These are phyloP conservation scores for Petrocephalus microphthalmus DNA, from an alignment of 2,113 vertebrate genomes.

Conservation along the genomic window DNA sequence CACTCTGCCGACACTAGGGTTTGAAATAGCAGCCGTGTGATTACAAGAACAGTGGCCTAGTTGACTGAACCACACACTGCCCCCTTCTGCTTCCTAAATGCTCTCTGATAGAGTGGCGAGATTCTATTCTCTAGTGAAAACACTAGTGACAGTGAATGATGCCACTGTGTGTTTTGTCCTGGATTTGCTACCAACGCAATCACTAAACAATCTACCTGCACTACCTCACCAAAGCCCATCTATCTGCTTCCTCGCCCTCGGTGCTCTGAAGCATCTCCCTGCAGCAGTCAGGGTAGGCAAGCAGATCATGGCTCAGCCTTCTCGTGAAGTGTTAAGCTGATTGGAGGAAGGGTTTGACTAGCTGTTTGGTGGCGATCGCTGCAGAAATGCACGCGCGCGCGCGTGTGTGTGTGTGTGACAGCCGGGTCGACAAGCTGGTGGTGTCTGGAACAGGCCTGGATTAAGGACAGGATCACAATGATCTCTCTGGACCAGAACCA, in stretches of 20 bases:
- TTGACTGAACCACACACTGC: background rate
- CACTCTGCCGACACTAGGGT: background rate
- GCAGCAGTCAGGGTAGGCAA: background rate
- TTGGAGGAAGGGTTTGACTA: background rate
- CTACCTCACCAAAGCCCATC: background rate
- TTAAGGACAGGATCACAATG: background rate
- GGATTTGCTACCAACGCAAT: background rate
- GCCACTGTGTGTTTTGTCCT: background rate
- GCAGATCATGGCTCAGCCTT: constrained; percentile 3
- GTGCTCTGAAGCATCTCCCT: background rate
- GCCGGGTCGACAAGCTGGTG: background rate
- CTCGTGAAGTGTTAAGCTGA: background rate
- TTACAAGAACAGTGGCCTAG: background rate
- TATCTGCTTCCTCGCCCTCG: background rate
- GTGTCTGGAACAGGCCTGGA: constrained; percentile 3
- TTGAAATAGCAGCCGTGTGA: background rate
- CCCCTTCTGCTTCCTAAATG: background rate
- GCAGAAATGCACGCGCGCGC: background rate
- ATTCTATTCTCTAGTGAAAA: background rate
- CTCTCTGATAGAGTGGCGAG: background rate
- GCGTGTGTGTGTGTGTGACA: background rate
- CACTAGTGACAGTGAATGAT: background rate
- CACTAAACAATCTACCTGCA: background rate
- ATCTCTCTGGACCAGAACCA: background rate
- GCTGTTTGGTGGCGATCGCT: background rate